phyloP scores from a whole-genome alignment of 2,888 invertebrate species.

The Ormyrus pomaceus region DNA sequence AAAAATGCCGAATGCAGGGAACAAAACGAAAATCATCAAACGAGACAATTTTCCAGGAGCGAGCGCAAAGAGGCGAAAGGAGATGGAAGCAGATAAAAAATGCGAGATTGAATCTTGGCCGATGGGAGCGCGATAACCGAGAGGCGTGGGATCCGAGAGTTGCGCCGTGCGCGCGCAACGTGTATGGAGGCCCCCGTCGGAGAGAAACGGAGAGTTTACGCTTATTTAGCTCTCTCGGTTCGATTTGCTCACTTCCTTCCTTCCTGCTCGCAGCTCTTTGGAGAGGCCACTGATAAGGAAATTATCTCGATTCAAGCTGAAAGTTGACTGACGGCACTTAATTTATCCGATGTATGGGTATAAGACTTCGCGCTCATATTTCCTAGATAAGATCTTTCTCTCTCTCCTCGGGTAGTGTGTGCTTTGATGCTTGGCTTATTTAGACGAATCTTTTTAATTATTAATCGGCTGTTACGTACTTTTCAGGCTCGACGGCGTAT shows the following conservation, averaged over 20 bases:
- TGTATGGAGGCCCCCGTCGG: background rate
- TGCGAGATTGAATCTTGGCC: conserved; percentile 65
- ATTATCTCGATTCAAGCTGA: conserved; percentile 48
- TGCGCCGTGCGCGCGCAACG: background rate
- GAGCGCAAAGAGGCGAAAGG: conserved; percentile 23
- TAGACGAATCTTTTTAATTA: conserved; percentile 33
- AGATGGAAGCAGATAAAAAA: conserved; percentile 16
- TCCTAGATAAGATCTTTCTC: conserved; percentile 18
- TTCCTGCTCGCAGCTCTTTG: background rate
- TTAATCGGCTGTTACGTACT: conserved; percentile 17
- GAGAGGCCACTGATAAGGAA: conserved; percentile 42
- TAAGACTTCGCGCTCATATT: conserved; percentile 10
- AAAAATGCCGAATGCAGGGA: too few species aligned
- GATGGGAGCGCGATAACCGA: conserved; percentile 63
- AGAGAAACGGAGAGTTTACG: conserved; percentile 45
- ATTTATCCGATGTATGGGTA: conserved; percentile 47
- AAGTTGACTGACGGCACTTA: conserved; percentile 49
- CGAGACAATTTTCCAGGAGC: conserved; percentile 9
- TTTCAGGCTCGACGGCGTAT: conserved; percentile 9
- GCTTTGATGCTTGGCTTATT: conserved; percentile 31
- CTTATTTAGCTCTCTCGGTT: conserved; percentile 36
- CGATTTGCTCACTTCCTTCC: conserved; percentile 47
- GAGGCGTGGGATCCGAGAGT: conserved; percentile 67
- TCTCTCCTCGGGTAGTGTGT: background rate
- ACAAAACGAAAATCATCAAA: conserved; percentile 48